Conservation (phyloP, 2,888 invertebrate species). For the Lasius fuliginosus region DNA sequence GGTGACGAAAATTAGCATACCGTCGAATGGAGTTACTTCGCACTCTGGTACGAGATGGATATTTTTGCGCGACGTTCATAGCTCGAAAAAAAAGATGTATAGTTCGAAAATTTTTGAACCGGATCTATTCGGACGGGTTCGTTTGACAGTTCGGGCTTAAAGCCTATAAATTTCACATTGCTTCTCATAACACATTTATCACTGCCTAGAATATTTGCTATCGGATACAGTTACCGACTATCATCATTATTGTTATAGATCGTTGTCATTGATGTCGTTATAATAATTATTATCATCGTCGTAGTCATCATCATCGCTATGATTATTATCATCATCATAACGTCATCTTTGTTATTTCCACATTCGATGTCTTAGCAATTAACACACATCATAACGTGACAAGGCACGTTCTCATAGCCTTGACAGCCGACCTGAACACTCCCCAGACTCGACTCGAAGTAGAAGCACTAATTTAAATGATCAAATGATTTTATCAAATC, state of each 20-base stretch:
- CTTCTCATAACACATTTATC: not conserved
- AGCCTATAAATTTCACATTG: not conserved
- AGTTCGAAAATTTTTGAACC: not conserved
- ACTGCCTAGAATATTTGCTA: not conserved
- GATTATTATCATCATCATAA: constrained; percentile 71
- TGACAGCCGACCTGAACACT: constrained; percentile 82
- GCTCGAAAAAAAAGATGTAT: not conserved
- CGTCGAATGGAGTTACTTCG: constrained; percentile 5
- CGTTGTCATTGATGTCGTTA: not conserved
- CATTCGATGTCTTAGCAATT: constrained; percentile 72
- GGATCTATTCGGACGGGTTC: no score
- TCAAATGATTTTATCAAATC: constrained; percentile 20
- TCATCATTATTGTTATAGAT: constrained; percentile 38
- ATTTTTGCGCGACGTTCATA: constrained; percentile 10
- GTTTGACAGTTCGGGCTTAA: not conserved
- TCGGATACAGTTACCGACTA: not conserved
- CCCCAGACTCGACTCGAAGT: constrained; percentile 26
- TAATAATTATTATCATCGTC: not conserved
- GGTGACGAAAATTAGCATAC: constrained; percentile 38
- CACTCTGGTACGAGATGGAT: not conserved
- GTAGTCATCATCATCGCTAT: constrained; percentile 32
- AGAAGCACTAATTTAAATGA: constrained; percentile 33
- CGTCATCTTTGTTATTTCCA: constrained; percentile 74
- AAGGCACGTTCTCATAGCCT: constrained; percentile 80
- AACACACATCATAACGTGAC: constrained; percentile 78